Percentiles rank a stretch among this genome's conserved stretches.
Evolutionary conservation across 2,888 invertebrate species (phyloP).

Genomic region (Drosophila robusta): DNA sequence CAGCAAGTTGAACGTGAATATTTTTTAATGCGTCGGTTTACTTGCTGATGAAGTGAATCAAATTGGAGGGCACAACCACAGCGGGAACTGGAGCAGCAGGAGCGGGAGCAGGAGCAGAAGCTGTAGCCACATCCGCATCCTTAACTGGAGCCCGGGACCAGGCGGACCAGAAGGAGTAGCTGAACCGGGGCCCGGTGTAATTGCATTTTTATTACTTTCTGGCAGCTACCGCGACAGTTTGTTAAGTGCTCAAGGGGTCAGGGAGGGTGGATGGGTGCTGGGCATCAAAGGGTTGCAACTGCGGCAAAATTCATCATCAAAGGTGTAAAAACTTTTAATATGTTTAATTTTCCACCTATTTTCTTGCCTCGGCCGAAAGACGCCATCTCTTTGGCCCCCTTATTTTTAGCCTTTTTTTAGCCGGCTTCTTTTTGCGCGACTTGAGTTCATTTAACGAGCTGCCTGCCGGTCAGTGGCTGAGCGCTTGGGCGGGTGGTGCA

Average conservation of each 20-base stretch:
- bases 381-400: not conserved
- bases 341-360: slow-evolving; percentile 81
- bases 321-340: slow-evolving; percentile 83
- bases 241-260: slow-evolving; percentile 51
- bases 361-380: slow-evolving; percentile 18
- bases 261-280: not conserved
- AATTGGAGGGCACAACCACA: slow-evolving; percentile 56
- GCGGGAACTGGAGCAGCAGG: not conserved
- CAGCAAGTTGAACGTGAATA: slow-evolving; percentile 63
- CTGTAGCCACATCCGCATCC: slow-evolving; percentile 44
- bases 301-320: slow-evolving; percentile 79
- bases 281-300: slow-evolving; percentile 60
- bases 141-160: slow-evolving; percentile 21
- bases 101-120: not conserved
- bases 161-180: not conserved
- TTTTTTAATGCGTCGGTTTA: slow-evolving; percentile 77
- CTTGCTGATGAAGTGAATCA: slow-evolving; percentile 82
- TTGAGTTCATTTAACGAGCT: slow-evolving; percentile 53
- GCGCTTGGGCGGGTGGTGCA: not conserved
- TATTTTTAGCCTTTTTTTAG: not conserved
- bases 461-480: slow-evolving; percentile 22
- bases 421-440: slow-evolving; percentile 4
- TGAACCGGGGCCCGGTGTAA: slow-evolving; percentile 54
- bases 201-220: slow-evolving; percentile 82
- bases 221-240: slow-evolving; percentile 73